Evolutionary conservation across 2,888 invertebrate genomes (phyloP).

Genomic region (Argyresthia goedartella): DNA sequence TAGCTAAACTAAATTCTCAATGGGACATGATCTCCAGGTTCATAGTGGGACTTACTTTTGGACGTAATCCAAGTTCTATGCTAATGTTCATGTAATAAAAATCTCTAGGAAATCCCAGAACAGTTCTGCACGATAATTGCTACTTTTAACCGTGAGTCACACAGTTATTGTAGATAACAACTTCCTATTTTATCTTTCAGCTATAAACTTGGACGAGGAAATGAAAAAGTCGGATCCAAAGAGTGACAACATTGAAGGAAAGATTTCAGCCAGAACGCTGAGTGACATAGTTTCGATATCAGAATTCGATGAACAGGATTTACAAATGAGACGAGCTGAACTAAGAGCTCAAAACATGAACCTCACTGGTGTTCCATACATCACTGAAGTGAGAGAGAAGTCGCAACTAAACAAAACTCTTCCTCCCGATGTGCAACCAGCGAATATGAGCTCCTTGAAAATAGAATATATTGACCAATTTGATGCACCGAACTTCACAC

Average conservation of each 20-base stretch:
- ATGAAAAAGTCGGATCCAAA: constrained; percentile 47
- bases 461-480: constrained; percentile 42
- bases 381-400: constrained; percentile 23
- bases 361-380: constrained; percentile 26
- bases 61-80: constrained; percentile 11
- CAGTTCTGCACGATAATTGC: constrained; percentile 1
- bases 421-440: constrained; percentile 40
- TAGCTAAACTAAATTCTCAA: no score
- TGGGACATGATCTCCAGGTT: constrained; percentile 9
- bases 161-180: neutral
- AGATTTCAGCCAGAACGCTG: constrained; percentile 76
- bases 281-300: constrained; percentile 81
- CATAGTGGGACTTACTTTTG: constrained; percentile 9
- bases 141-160: neutral
- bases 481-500: constrained; percentile 34
- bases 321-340: constrained; percentile 65
- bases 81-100: constrained; percentile 12
- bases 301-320: constrained; percentile 77
- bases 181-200: constrained; percentile 33
- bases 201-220: constrained; percentile 71
- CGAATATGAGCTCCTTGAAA: constrained; percentile 50
- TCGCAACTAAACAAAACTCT: constrained; percentile 38
- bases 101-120: neutral
- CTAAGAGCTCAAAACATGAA: constrained; percentile 38
- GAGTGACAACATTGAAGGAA: constrained; percentile 58